These are phyloP conservation scores for Pocillopora verrucosa DNA, from an alignment of 64 coral and sea anemone species.

Conservation along the genomic window DNA sequence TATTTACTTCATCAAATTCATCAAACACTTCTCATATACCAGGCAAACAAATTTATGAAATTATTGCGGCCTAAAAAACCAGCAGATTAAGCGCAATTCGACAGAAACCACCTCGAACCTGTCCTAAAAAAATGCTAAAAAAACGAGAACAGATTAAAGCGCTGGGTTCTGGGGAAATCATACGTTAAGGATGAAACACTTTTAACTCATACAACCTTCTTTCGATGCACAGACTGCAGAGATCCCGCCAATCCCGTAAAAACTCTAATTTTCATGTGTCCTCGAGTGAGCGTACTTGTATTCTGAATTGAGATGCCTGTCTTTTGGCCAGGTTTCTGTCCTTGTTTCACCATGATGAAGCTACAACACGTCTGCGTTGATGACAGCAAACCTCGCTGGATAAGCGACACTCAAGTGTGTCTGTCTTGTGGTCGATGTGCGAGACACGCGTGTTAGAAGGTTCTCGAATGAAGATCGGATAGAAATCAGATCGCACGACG, in stretches of 20 bases:
- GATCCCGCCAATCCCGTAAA: constrained; percentile 61
- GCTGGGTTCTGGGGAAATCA: not conserved
- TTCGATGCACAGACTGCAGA: constrained; percentile 36
- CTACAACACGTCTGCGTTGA: not conserved
- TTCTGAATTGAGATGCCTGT: constrained; percentile 78
- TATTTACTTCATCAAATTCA: constrained; percentile 10
- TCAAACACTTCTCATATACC: not conserved
- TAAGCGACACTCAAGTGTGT: not conserved
- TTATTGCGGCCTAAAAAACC: not conserved
- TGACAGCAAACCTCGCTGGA: not conserved
- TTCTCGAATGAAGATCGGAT: not conserved
- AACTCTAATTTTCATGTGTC: constrained; percentile 79
- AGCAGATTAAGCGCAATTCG: not conserved
- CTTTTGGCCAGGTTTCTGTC: constrained; percentile 34
- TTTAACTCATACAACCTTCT: constrained; percentile 50
- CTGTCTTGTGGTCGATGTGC: not conserved
- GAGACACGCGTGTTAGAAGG: not conserved
- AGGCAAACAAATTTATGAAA: not conserved
- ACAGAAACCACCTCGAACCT: not conserved
- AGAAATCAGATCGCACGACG: not conserved
- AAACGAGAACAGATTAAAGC: not conserved
- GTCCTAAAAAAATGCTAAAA: not conserved
- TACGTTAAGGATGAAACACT: not conserved
- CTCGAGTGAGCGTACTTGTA: constrained; percentile 64
- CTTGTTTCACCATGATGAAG: constrained; percentile 71